Evolutionary conservation across 2,797 vertebrate species (phyloP).

Genomic region (Tympanoctomys barrerae): DNA sequence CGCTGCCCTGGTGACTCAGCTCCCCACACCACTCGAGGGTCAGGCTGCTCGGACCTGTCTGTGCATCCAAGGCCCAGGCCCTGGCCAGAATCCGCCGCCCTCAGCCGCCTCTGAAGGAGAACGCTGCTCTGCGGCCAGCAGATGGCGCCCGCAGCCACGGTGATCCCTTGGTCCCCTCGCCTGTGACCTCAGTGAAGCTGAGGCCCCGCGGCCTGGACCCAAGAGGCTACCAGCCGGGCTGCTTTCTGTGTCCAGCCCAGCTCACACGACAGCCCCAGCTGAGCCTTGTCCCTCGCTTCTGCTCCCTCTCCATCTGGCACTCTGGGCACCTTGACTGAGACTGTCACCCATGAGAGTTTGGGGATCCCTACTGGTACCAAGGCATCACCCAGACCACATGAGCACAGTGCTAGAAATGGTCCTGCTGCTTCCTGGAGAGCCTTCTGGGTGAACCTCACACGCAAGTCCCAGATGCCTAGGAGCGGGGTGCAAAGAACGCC

Average conservation of each 20-base stretch:
- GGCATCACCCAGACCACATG: neutral
- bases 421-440: neutral
- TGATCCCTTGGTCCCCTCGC: neutral
- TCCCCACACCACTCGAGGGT: no score
- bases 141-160: slow-evolving; percentile 20
- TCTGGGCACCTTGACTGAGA: neutral
- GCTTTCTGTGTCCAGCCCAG: neutral
- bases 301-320: neutral
- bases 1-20: neutral
- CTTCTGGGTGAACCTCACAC: neutral
- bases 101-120: accelerated
- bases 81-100: neutral
- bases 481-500: neutral
- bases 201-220: neutral
- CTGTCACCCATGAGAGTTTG: neutral
- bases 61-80: no score
- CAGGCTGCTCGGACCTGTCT: neutral
- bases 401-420: neutral
- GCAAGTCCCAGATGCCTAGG: neutral
- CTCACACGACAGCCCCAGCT: neutral
- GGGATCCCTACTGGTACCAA: neutral
- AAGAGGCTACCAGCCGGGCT: neutral
- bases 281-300: no score
- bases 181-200: neutral
- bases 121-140: neutral